phyloP scores from a whole-genome alignment of 2,888 invertebrate genomes.

The Brassicogethes aeneus region DNA sequence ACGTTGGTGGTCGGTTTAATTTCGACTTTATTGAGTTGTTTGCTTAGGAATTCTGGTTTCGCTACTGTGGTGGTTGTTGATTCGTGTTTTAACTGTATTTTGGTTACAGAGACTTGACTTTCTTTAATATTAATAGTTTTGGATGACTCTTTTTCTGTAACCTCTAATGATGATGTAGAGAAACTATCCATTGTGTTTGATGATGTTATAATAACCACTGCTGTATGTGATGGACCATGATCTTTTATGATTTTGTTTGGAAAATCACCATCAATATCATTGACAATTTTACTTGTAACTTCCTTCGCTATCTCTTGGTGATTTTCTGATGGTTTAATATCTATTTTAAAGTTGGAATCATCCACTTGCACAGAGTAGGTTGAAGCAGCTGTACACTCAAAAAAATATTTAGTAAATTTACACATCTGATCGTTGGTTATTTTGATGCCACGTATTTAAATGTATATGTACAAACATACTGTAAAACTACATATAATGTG shows the following conservation, averaged over 20 bases:
- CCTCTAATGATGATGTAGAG: not conserved
- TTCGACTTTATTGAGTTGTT: slow-evolving; percentile 63
- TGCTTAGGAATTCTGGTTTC: slow-evolving; percentile 61
- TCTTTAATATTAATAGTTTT: slow-evolving; percentile 26
- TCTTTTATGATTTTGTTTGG: too few species aligned
- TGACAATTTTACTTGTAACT: not conserved
- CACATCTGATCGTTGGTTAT: too few species aligned
- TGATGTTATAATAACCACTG: slow-evolving; percentile 24
- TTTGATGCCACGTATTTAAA: too few species aligned
- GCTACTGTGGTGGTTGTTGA: slow-evolving; percentile 27
- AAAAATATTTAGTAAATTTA: too few species aligned
- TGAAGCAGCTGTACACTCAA: slow-evolving; percentile 40
- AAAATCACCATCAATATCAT: not conserved
- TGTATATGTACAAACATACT: too few species aligned
- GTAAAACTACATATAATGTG: too few species aligned
- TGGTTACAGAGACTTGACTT: slow-evolving; percentile 46
- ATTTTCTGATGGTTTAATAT: slow-evolving; percentile 8
- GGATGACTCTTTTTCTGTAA: slow-evolving; percentile 18
- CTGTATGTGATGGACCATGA: slow-evolving; percentile 36
- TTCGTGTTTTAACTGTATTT: slow-evolving; percentile 50
- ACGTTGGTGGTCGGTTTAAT: slow-evolving; percentile 52
- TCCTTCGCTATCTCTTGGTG: too few species aligned
- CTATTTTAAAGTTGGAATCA: slow-evolving; percentile 21
- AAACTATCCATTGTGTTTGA: not conserved
- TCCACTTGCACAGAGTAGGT: too few species aligned